These are phyloP conservation scores for Drosophila nr. perissopoda DNA, from an alignment of 2,888 invertebrate species.

Conservation along the genomic window DNA sequence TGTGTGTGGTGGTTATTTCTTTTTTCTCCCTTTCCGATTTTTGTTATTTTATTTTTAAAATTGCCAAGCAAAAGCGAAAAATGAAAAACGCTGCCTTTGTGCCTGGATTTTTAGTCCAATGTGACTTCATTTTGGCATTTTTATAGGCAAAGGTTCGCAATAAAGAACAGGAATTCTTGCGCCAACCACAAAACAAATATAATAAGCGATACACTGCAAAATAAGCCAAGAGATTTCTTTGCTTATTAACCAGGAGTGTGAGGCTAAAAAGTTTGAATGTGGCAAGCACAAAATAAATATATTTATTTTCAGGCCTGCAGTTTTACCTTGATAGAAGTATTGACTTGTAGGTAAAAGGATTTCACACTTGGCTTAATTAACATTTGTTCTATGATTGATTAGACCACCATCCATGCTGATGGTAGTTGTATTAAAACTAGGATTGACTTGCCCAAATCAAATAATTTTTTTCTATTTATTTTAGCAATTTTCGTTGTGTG, in stretches of 20 bases:
- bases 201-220: slow-evolving; percentile 41
- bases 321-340: background rate
- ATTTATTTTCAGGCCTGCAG: background rate
- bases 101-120: slow-evolving; percentile 36
- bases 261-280: too few relatives aligned
- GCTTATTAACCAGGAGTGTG: background rate
- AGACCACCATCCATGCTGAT: fast-evolving
- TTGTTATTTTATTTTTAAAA: slow-evolving; percentile 17
- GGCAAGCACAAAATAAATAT: background rate
- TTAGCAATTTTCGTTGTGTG: background rate
- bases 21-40: background rate
- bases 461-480: background rate
- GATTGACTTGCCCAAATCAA: background rate
- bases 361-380: background rate
- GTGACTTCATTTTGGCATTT: slow-evolving; percentile 59
- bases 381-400: background rate
- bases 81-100: slow-evolving; percentile 41
- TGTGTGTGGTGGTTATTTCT: slow-evolving; percentile 8
- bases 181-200: slow-evolving; percentile 51
- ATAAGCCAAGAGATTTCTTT: background rate
- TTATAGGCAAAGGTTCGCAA: slow-evolving; percentile 50
- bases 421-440: background rate
- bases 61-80: slow-evolving; percentile 17
- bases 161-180: slow-evolving; percentile 27
- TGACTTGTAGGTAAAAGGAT: background rate